Conservation (phyloP, 2,888 invertebrate species). For the Cremastinae sp. region DNA sequence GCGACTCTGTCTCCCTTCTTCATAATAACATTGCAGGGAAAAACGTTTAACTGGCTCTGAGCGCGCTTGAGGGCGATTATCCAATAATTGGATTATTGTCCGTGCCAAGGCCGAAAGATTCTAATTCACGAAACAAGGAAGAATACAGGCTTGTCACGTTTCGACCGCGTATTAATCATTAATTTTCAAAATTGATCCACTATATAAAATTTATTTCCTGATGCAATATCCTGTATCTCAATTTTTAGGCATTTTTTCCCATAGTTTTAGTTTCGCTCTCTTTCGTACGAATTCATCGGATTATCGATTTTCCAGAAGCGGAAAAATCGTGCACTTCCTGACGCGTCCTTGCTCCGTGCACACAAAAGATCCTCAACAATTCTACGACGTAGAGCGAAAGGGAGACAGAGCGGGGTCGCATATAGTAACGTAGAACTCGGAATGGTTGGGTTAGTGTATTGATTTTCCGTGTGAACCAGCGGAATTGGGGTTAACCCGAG, state of each 20-base stretch:
- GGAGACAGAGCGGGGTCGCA: slow-evolving; percentile 39
- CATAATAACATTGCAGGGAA: slow-evolving; percentile 37
- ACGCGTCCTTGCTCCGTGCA: slow-evolving; percentile 53
- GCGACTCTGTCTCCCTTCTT: slow-evolving; percentile 10
- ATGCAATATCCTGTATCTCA: too few species aligned
- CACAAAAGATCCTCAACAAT: slow-evolving; percentile 54
- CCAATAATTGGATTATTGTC: slow-evolving; percentile 56
- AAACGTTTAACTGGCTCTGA: slow-evolving; percentile 39
- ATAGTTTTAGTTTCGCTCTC: too few species aligned
- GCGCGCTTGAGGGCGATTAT: slow-evolving; percentile 42
- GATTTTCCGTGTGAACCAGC: slow-evolving; percentile 75
- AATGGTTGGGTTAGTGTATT: slow-evolving; percentile 71
- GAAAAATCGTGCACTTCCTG: slow-evolving; percentile 69
- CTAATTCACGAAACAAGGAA: slow-evolving; percentile 38
- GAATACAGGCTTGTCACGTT: background rate
- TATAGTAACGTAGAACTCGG: slow-evolving; percentile 52
- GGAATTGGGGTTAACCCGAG: slow-evolving; percentile 75
- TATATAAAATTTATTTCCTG: too few species aligned
- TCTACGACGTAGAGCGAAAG: slow-evolving; percentile 27
- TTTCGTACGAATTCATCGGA: slow-evolving; percentile 30
- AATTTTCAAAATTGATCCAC: too few species aligned
- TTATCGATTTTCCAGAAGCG: slow-evolving; percentile 68
- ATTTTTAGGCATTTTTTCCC: too few species aligned
- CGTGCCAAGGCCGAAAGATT: slow-evolving; percentile 53
- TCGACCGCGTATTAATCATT: background rate